Evolutionary conservation across 2,113 vertebrate genomes (phyloP).

Genomic region (Caranx ignobilis): DNA sequence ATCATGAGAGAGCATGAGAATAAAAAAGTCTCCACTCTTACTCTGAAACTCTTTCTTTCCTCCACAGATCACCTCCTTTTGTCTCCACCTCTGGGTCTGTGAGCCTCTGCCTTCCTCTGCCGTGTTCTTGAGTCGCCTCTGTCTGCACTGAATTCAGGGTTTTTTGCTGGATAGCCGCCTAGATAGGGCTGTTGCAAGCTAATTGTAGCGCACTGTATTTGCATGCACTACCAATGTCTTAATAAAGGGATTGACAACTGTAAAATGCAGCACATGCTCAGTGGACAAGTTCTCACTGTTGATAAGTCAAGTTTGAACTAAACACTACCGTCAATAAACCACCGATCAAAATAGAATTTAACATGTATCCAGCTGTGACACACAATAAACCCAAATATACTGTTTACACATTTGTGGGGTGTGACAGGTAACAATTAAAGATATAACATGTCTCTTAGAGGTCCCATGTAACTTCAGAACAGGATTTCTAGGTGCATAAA

Average conservation of each 20-base stretch:
- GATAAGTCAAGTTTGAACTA: not conserved
- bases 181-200: not conserved
- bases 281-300: not conserved
- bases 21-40: not conserved
- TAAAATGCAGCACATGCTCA: not conserved
- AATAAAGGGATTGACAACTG: constrained; percentile 27
- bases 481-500: not conserved
- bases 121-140: constrained; percentile 6
- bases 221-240: constrained; percentile 53
- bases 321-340: not conserved
- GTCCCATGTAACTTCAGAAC: not conserved
- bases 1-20: no score
- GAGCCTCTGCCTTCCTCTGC: constrained; percentile 20
- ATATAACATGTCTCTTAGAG: not conserved
- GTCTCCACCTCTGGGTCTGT: not conserved
- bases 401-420: not conserved
- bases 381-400: not conserved
- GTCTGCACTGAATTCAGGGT: constrained; percentile 42
- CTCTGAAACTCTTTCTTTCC: not conserved
- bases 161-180: constrained; percentile 1
- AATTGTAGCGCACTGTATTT: constrained; percentile 34
- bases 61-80: constrained; percentile 41
- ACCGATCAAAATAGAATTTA: not conserved
- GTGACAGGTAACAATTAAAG: not conserved
- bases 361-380: not conserved